Evolutionary conservation across 2,888 invertebrate genomes (phyloP), one percentile per base, ranked within the genome.

Genomic region (Psylliodes chrysocephalus): DNA sequence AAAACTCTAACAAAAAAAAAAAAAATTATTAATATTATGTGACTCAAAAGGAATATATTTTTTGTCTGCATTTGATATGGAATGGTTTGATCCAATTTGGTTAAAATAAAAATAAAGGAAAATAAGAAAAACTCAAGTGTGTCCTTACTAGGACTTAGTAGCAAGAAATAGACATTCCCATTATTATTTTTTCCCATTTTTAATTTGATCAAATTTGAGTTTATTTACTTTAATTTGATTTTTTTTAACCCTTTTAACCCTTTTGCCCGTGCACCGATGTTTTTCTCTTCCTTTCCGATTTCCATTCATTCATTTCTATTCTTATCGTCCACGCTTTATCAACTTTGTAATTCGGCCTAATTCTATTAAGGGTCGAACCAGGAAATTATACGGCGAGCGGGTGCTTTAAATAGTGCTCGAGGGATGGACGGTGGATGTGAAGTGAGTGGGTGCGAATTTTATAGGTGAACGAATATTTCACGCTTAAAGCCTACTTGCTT

Each of bases 281-380:
- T 1, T 6, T 18, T 14, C 17, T 46, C 22, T 17, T 25, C 46
- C 46, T 25, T 19, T 46, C 19, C 18, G 46, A 12, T 46, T 46
- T 15, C 14, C 12, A 38, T 38, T 30, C 30, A 30, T 6, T 30
- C 30, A 30, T 30, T 30, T 44, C 44, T 44, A 44, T 44, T 46
- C 46, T 46, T 46, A 46, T 46, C 46, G 22, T 46, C 25, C 46
- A 46, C 14, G 22, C 38, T 46, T 46, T 46, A 46, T 46, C 46
- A 25, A 25, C 46, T 25, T 46, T 46, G 22, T 46, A 46, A 46
- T 46, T 46, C 46, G 46, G 46, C 25, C 46, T 46, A 46, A 46
- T 46, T 46, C 46, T 19, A 46, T 46, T 46, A 46, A 25, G 46
- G 46, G 46, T 22, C 46, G 46, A 46, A 46, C 15, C 46, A 46